These are phyloP conservation scores for Drosophila repletoides DNA, from an alignment of 1,140 invertebrate species.

Conservation along the genomic window DNA sequence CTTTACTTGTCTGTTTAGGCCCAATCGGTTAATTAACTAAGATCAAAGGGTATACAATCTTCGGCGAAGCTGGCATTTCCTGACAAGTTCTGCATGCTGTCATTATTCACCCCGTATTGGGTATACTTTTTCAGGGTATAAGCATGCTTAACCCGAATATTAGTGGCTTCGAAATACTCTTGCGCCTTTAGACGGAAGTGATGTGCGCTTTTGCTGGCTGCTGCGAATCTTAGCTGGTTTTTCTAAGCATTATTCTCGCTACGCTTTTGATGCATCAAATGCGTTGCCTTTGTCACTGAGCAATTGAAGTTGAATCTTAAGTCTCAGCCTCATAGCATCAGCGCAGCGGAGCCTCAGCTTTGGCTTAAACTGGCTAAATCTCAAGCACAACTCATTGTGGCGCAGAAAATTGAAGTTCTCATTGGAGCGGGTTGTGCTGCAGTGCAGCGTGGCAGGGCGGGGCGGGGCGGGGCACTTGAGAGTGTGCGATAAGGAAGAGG, in stretches of 20 bases:
- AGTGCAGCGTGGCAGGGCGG: neutral
- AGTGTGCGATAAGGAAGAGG: constrained; percentile 69
- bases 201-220: constrained; percentile 65
- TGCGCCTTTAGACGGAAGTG: constrained; percentile 55
- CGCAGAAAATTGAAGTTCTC: constrained; percentile 70
- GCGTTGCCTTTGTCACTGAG: constrained; percentile 31
- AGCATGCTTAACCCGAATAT: constrained; percentile 32
- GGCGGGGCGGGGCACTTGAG: constrained; percentile 47
- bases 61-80: no score
- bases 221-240: constrained; percentile 58
- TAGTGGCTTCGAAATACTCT: neutral
- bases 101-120: no score
- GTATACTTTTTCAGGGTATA: constrained; percentile 52
- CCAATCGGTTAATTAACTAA: no score
- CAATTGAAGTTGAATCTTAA: constrained; percentile 18
- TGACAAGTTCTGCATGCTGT: no score
- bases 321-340: constrained; percentile 4
- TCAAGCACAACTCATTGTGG: constrained; percentile 67
- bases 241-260: constrained; percentile 52
- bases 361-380: constrained; percentile 19
- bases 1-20: no score
- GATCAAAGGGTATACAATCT: no score
- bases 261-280: constrained; percentile 66
- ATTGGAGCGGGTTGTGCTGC: constrained; percentile 25
- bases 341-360: constrained; percentile 11